Conservation (phyloP, 2,113 vertebrate genomes). For the Myotis lucifugus region DNA sequence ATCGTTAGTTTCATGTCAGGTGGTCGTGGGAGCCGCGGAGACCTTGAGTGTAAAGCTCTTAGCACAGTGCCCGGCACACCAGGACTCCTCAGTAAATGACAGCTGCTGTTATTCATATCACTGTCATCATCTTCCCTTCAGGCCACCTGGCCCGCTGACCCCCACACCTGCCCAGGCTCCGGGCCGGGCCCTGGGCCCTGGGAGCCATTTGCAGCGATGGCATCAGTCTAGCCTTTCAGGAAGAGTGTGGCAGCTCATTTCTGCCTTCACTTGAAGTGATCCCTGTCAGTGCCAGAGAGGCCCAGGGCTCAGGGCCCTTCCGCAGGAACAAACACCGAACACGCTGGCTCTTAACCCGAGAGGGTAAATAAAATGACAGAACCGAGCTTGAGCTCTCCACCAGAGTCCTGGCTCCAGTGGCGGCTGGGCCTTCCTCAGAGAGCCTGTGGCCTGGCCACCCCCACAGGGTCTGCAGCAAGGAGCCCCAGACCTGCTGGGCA, state of each 20-base stretch:
- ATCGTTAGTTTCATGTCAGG: background rate
- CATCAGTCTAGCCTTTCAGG: background rate
- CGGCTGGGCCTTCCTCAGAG: background rate
- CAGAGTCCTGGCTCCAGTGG: background rate
- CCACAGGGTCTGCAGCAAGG: background rate
- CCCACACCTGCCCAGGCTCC: background rate
- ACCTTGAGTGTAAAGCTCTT: background rate
- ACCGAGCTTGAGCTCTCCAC: background rate
- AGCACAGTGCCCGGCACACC: background rate
- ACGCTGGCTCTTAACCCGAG: background rate
- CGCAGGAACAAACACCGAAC: background rate
- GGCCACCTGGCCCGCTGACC: background rate
- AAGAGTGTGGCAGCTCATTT: accelerated
- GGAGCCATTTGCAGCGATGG: background rate
- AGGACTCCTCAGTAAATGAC: background rate
- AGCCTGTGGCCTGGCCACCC: background rate
- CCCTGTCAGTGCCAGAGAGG: background rate
- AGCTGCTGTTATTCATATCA: background rate
- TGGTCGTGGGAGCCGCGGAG: background rate
- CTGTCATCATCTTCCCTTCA: background rate
- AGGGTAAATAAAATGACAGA: background rate
- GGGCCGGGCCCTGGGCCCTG: background rate
- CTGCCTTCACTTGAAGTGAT: background rate
- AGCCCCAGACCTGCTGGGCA: background rate
- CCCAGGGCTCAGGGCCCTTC: background rate